These are phyloP conservation scores for Abrostola tripartita DNA, from an alignment of 2,888 invertebrate species.

Conservation along the genomic window DNA sequence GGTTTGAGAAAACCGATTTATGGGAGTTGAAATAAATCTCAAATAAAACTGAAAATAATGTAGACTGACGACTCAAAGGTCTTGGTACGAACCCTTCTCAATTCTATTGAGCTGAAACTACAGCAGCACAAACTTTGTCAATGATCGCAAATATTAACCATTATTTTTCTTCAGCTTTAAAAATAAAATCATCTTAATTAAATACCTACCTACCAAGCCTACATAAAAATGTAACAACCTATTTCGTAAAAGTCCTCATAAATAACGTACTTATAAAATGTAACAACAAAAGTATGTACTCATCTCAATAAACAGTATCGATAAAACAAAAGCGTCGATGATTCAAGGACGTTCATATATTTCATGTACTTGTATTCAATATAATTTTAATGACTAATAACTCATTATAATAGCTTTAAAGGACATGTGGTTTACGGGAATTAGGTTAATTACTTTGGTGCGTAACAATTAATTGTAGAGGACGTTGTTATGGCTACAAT, in stretches of 20 bases:
- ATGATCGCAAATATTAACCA: neutral
- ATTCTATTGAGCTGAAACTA: neutral
- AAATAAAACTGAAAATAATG: conserved; percentile 5
- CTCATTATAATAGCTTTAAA: conserved; percentile 36
- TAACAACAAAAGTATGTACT: neutral
- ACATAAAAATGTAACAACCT: neutral
- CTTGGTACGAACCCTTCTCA: neutral
- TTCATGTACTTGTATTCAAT: conserved; percentile 26
- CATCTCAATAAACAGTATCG: neutral
- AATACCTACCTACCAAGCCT: no score
- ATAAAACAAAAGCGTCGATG: neutral
- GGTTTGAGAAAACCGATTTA: conserved; percentile 20
- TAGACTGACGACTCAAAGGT: neutral
- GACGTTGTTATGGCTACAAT: conserved; percentile 7
- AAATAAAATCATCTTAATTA: no score
- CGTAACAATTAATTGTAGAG: conserved; percentile 11
- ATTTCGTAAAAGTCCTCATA: neutral
- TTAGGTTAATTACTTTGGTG: conserved; percentile 33
- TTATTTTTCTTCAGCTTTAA: no score
- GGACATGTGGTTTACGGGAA: conserved; percentile 28
- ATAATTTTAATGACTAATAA: conserved; percentile 39
- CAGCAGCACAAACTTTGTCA: neutral
- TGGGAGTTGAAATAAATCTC: conserved; percentile 1
- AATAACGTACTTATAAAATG: neutral
- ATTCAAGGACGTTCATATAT: conserved; percentile 11